phyloP scores from a whole-genome alignment of 2,113 vertebrate species.

The Setophaga coronata region DNA sequence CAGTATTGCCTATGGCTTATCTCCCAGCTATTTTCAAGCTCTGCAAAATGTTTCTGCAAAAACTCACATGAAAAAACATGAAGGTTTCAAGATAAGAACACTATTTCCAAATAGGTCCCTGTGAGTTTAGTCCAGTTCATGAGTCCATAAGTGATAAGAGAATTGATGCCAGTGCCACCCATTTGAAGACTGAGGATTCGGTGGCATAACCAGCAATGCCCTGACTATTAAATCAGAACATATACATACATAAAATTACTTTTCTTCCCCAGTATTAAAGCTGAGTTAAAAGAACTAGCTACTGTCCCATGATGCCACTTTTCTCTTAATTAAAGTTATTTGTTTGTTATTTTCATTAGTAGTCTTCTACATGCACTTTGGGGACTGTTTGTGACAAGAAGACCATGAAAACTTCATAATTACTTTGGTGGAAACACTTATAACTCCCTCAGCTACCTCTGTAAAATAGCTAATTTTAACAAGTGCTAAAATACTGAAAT shows the following conservation, averaged over 20 bases:
- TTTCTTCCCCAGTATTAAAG: not conserved
- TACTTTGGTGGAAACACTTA: not conserved
- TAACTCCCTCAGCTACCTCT: not conserved
- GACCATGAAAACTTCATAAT: not conserved
- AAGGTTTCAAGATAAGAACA: not conserved
- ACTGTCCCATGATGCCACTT: not conserved
- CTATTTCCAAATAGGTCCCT: not conserved
- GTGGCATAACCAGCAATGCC: not conserved
- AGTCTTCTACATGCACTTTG: not conserved
- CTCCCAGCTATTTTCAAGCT: not conserved
- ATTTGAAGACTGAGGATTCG: not conserved
- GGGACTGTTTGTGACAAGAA: not conserved
- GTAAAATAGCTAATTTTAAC: not conserved
- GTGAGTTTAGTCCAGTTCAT: not conserved
- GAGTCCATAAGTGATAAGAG: not conserved
- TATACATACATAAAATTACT: not conserved
- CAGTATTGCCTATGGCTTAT: not conserved
- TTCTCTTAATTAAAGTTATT: not conserved
- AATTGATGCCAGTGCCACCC: not conserved
- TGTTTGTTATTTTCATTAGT: not conserved
- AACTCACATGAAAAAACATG: not conserved
- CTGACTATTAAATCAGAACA: not conserved
- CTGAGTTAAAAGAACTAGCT: not conserved
- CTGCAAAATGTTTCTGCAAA: not conserved
- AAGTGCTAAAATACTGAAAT: not conserved